A percentile compares a stretch with the other conserved stretches of the same genome.
Conservation (phyloP, 2,888 invertebrate species). For the Hyppa rectilinea region DNA sequence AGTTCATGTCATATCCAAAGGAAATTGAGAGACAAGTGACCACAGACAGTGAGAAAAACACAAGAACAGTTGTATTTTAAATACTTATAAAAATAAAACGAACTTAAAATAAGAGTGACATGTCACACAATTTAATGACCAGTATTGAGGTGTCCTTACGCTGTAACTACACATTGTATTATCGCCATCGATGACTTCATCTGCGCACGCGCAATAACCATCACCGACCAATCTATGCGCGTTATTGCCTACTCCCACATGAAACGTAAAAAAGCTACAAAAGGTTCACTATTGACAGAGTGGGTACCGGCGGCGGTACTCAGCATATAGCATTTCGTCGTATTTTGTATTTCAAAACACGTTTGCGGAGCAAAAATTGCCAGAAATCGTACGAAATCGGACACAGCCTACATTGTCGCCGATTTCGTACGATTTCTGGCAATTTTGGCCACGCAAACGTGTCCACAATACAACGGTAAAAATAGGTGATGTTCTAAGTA, state of each 20-base stretch:
- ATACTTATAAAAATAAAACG: not conserved
- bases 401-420: too few species aligned
- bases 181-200: constrained; percentile 48
- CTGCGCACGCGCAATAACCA: constrained; percentile 42
- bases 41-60: constrained; percentile 5
- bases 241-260: constrained; percentile 2
- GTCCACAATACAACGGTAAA: too few species aligned
- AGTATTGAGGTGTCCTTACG: constrained; percentile 15
- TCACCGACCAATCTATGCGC: constrained; percentile 26
- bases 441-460: too few species aligned
- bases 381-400: too few species aligned
- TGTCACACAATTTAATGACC: constrained; percentile 3
- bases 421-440: too few species aligned
- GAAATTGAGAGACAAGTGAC: constrained; percentile 1
- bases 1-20: constrained; percentile 4
- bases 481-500: too few species aligned
- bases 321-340: too few species aligned
- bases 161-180: constrained; percentile 15
- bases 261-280: not conserved
- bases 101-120: constrained; percentile 6
- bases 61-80: not conserved
- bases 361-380: too few species aligned
- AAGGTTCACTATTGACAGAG: constrained; percentile 4
- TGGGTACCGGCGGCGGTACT: not conserved
- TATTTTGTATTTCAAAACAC: too few species aligned